Evolutionary conservation across 1,140 invertebrate species (phyloP), one percentile per base, ranked within the genome.

Genomic region (Lucilia sericata): DNA sequence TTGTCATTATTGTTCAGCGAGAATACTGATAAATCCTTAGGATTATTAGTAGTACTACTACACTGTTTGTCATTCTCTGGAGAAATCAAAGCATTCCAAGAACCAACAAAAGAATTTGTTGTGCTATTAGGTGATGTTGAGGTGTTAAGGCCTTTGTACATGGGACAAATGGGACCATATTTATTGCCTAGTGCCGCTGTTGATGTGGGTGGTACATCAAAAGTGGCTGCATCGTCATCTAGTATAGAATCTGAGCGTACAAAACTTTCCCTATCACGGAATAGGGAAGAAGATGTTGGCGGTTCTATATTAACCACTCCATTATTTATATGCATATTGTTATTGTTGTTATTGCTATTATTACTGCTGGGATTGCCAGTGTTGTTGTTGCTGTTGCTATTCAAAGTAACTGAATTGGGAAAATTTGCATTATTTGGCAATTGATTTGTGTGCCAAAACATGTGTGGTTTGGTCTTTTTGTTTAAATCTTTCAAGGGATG

Each of bases 81-180:
- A 30, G 3, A 70, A 2, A 74, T 83, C 82, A 19, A 55, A 30
- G 83, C 84, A 60, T 70, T 82, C 83, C 74, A 83, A 34, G 74
- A 84, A 55, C 74, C 55, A 5, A 81, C 51, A 80, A 65, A 76
- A 19, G 74, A 60, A 60, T 75, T 86, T 3, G 51, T 84, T 14
- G 51, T 84, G 55, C 19, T 81, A 42, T 49, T 36, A 19, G 36
- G n/a, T 42, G 55, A 42, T 82, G 30, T 47, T 30, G 88, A 88
- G 78, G 88, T 86, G 13, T 87, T 85, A 47, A 91, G 91, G 36
- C 92, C 89, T 85, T 94, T 93, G 34, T 93, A 92, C 88, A 94
- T 92, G 85, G 95, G 93, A n/a, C 95, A 96, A 85, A 96, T 96
- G 1, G 96, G 95, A 14, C 96, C 96, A 88, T 95, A 96, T 91